A percentile compares a stretch with the other conserved stretches of the same genome.
Evolutionary conservation across 2,113 vertebrate genomes (phyloP).

Genomic region (Hemiscyllium ocellatum): DNA sequence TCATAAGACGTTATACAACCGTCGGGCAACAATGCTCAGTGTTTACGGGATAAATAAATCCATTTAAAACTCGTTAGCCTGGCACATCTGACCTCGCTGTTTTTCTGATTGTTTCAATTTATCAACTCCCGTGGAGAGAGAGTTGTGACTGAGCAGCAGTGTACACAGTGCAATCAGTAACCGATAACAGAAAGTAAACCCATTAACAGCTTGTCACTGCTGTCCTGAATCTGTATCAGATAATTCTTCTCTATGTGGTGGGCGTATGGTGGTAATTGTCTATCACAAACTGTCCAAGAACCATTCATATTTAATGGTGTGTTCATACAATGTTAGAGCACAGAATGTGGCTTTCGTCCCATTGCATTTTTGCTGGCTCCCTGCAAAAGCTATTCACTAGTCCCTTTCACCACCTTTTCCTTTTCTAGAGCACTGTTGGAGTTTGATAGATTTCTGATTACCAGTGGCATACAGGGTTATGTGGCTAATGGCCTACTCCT

Average conservation of each 20-base stretch:
- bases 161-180: background rate
- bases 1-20: background rate
- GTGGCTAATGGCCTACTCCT: too few relatives aligned
- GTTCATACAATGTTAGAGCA: background rate
- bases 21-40: background rate
- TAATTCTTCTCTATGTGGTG: background rate
- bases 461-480: too few relatives aligned
- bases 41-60: background rate
- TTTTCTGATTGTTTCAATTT: background rate
- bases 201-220: conserved; percentile 5
- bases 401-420: background rate
- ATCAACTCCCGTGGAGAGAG: background rate
- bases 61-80: background rate
- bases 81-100: background rate
- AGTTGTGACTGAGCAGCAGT: background rate
- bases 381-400: background rate
- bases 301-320: background rate
- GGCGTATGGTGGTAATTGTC: background rate
- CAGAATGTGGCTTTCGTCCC: background rate
- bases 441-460: too few relatives aligned
- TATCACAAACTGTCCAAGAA: background rate
- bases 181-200: background rate
- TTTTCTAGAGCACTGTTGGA: background rate
- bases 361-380: background rate
- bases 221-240: background rate